Evolutionary conservation across 2,797 vertebrate species (phyloP).

Genomic region (Gymnopithys bicolor): DNA sequence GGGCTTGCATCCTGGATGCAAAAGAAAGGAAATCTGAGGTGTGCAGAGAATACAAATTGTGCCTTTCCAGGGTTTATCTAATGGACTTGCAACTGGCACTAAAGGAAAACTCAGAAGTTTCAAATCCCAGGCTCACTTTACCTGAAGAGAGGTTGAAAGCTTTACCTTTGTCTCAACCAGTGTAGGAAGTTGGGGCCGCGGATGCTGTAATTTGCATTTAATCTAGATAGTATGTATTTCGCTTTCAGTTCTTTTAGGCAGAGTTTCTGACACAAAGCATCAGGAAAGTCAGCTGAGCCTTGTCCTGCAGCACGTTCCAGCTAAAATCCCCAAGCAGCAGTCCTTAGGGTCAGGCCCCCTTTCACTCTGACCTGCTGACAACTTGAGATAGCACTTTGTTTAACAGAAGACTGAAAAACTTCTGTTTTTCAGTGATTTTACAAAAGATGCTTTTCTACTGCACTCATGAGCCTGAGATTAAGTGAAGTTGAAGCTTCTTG

Average conservation of each 20-base stretch:
- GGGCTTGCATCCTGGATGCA: not conserved
- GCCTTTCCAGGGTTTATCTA: not conserved
- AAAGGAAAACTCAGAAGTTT: not conserved
- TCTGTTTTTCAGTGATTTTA: not conserved
- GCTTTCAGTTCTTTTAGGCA: not conserved
- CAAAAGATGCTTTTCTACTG: not conserved
- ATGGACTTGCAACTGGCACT: not conserved
- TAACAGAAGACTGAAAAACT: not conserved
- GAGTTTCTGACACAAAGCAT: not conserved
- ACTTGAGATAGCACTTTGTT: not conserved
- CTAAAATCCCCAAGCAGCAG: not conserved
- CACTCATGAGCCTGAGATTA: not conserved
- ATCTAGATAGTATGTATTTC: not conserved
- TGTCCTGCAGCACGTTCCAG: not conserved
- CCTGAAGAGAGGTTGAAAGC: not conserved
- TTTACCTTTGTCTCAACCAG: not conserved
- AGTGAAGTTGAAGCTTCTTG: constrained; percentile 4
- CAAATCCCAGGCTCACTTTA: not conserved
- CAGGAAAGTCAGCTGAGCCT: not conserved
- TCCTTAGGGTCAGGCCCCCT: not conserved
- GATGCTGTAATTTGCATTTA: not conserved
- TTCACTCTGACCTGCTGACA: not conserved
- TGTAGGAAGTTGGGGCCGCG: not conserved
- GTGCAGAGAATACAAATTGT: not conserved
- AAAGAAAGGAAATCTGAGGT: not conserved